A percentile compares a stretch with the other conserved stretches of the same genome.
phyloP scores from a whole-genome alignment of 2,113 vertebrate genomes.

The Martes martes region DNA sequence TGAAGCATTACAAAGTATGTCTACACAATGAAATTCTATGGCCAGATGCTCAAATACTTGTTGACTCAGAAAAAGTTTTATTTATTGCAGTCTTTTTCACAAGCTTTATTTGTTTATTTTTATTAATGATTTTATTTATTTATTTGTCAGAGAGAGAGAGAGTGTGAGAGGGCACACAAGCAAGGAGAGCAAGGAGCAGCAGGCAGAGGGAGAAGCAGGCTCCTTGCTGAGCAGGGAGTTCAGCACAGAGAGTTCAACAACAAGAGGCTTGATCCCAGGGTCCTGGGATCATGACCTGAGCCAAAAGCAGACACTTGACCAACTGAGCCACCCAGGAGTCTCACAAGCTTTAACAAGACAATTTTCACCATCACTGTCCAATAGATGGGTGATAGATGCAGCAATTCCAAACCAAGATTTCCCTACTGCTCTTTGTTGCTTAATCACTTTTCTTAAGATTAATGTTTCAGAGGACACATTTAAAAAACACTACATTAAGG shows the following conservation, averaged over 20 bases:
- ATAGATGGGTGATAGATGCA: neutral
- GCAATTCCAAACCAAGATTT: neutral
- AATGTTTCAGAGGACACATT: neutral
- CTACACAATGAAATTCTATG: neutral
- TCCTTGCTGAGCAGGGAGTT: too few species aligned
- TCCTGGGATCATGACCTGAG: neutral
- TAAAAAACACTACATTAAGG: neutral
- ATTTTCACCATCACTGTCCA: neutral
- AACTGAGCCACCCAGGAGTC: neutral
- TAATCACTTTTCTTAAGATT: neutral
- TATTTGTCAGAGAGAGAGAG: neutral
- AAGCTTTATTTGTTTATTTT: neutral
- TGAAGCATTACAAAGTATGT: neutral
- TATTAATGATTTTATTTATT: neutral
- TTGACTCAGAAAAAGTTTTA: neutral
- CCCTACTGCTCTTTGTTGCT: neutral
- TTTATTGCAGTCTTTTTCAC: neutral
- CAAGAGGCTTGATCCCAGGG: too few species aligned
- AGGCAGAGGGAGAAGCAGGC: neutral
- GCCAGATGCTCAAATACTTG: neutral
- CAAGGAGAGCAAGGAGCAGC: neutral
- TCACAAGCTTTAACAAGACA: neutral
- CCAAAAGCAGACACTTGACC: neutral
- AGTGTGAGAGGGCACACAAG: neutral
- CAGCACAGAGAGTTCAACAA: too few species aligned